Conservation (phyloP, 2,888 invertebrate species). For the Neria commutata region DNA sequence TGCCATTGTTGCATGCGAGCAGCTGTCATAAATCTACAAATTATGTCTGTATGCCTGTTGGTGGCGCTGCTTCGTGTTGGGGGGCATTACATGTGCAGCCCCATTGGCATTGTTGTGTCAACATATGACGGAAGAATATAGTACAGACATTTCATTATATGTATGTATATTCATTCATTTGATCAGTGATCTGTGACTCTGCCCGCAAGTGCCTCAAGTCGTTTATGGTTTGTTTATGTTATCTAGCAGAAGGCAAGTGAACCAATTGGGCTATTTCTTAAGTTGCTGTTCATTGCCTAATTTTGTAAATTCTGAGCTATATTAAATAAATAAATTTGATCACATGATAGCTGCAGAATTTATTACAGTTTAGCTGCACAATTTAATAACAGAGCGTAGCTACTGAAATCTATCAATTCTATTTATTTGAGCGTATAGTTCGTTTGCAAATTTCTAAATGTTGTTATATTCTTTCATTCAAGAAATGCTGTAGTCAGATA, state of each 20-base stretch:
- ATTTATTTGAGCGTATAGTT: no score
- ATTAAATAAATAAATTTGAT: no score
- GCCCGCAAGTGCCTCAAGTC: background rate
- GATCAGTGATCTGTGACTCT: background rate
- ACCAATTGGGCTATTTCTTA: background rate
- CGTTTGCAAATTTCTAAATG: no score
- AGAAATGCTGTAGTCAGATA: no score
- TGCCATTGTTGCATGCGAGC: conserved; percentile 1
- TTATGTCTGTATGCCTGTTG: background rate
- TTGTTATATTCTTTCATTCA: no score
- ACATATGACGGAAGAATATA: conserved; percentile 17
- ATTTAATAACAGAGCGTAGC: no score
- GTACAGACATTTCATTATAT: no score
- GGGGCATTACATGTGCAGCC: background rate
- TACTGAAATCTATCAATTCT: no score
- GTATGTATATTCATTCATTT: background rate
- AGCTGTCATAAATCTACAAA: background rate
- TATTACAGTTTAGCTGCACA: no score
- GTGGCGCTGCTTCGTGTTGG: background rate
- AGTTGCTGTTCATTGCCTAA: background rate
- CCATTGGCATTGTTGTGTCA: conserved; percentile 11
- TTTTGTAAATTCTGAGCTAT: no score
- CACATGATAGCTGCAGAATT: no score
- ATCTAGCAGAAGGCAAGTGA: background rate
- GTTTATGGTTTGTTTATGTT: background rate